Evolutionary conservation across 1,140 invertebrate species (phyloP), one percentile per base, ranked within the genome.

Genomic region (Zaprionus davidi): DNA sequence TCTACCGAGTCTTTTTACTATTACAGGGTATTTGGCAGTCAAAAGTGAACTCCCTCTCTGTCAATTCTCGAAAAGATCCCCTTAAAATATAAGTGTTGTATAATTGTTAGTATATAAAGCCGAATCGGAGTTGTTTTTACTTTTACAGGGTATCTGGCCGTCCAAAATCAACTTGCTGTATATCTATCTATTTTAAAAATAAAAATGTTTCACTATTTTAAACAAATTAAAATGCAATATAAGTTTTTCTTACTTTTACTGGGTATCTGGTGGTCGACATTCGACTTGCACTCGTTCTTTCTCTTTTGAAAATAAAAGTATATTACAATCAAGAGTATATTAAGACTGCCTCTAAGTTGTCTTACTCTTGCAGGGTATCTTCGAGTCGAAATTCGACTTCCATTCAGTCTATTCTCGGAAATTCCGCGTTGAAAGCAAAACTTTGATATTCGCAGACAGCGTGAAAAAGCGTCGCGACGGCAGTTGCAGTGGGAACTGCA

Each of bases 371-470:
- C 38, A 64, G 62, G 44, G 62, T 28, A 64, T 51, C 6, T 31
- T 9, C 3, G 5, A 56, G 51, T 2, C 31, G 26, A 5, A 28
- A 7, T 20, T 28, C 2, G 2, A 13, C 24, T 6, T 31, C n/a
- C 28, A n/a, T 26, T 31, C 28, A 26, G 28, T 34, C 12, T 41
- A 56, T 59, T 57, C 56, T 34, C 26, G 13, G 62, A 66, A 69
- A 67, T 7, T 31, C 11, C 31, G 24, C 67, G 71, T 73, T 73
- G 64, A 73, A 73, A 75, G 67, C 53, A 75, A 71, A 71, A 60
- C 71, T 62, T 49, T 51, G 49, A 73, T 34, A 22, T 38, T 68
- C 49, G 49, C 71, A 74, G 57, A 70, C 58, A 71, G 24, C 31
- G 58, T 24, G 34, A 53, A 59, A 73, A 60, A 69, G n/a, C 55